phyloP scores from a whole-genome alignment of 2,113 vertebrate genomes.

The Helogale parvula region DNA sequence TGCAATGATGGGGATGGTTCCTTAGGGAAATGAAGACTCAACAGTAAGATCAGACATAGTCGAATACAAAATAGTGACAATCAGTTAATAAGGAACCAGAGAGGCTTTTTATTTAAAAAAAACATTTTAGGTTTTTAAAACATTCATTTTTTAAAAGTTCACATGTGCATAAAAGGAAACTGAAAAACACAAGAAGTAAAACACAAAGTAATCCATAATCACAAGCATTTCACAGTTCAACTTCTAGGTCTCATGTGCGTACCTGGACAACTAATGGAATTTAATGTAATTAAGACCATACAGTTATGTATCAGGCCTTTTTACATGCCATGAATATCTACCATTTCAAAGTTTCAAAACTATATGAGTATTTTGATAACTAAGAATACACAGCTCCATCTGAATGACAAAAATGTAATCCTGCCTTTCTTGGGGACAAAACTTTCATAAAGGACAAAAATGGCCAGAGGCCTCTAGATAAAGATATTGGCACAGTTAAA shows the following conservation, averaged over 20 bases:
- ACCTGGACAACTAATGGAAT: background rate
- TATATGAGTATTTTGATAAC: too few relatives aligned
- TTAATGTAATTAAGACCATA: background rate
- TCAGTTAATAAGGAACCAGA: background rate
- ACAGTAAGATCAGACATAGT: background rate
- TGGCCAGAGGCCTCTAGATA: too few relatives aligned
- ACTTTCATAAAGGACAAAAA: too few relatives aligned
- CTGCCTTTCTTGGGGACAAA: too few relatives aligned
- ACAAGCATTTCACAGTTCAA: conserved; percentile 15
- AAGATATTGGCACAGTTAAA: too few relatives aligned
- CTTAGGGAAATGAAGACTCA: background rate
- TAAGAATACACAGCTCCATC: too few relatives aligned
- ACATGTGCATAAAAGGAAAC: conserved; percentile 55
- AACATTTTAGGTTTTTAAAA: too few relatives aligned
- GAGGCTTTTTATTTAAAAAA: background rate
- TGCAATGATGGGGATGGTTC: background rate
- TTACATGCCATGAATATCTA: conserved; percentile 44
- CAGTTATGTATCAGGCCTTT: conserved; percentile 11
- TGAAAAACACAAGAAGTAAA: conserved; percentile 47
- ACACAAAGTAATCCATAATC: conserved; percentile 20
- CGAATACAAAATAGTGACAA: background rate
- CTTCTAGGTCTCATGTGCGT: background rate
- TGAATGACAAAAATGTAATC: too few relatives aligned
- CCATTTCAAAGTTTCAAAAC: conserved; percentile 34
- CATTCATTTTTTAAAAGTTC: conserved; percentile 54